Evolutionary conservation across 2,113 vertebrate species (phyloP).

Genomic region (Grantiella picta): DNA sequence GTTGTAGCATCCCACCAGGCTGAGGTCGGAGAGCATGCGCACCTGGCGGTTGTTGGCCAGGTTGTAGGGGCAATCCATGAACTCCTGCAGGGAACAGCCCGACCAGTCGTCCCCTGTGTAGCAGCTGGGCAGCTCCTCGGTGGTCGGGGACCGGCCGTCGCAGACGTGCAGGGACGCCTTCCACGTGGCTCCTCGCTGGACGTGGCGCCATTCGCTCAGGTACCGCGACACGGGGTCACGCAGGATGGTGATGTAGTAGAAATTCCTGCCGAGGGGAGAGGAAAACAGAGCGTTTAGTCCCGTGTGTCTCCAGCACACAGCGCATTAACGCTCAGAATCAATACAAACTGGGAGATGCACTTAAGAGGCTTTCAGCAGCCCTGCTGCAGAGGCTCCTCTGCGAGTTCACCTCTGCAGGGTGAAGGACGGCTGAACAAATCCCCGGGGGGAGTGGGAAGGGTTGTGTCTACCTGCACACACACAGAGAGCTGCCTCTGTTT

Average conservation of each 20-base stretch:
- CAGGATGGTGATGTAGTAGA: constrained; percentile 97
- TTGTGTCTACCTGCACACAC: neutral
- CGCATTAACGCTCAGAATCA: neutral
- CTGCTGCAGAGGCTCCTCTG: neutral
- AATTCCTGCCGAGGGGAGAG: constrained; percentile 80
- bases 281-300: neutral
- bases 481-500: neutral
- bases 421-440: neutral
- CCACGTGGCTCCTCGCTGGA: constrained; percentile 95
- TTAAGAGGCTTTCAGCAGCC: neutral
- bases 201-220: constrained; percentile 96
- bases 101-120: constrained; percentile 96
- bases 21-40: constrained; percentile 95
- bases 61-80: constrained; percentile 96
- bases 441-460: accelerated
- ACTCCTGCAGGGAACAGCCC: constrained; percentile 89
- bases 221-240: constrained; percentile 94
- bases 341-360: neutral
- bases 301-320: neutral
- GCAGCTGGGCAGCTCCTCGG: constrained; percentile 92
- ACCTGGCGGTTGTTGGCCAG: constrained; percentile 96
- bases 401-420: neutral
- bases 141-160: constrained; percentile 88
- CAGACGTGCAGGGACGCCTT: constrained; percentile 94
- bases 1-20: constrained; percentile 95